Percentiles rank a stretch among this genome's conserved stretches.
phyloP scores from a whole-genome alignment of 2,113 vertebrate genomes.

The Forbesichthys papilliferus region DNA sequence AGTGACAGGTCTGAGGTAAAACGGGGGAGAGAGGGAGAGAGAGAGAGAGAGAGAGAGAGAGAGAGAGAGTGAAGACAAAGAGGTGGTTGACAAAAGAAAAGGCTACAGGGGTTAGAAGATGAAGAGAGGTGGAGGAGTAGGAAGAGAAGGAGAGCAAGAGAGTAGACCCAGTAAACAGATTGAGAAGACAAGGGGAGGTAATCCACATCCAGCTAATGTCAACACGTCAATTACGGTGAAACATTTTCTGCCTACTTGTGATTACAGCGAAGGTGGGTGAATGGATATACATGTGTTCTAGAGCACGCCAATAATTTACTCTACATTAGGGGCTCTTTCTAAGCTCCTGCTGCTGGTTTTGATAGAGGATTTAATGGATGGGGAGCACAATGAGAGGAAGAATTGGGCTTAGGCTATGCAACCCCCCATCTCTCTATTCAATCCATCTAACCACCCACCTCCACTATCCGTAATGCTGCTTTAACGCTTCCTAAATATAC shows the following conservation, averaged over 20 bases:
- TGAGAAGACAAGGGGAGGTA: background rate
- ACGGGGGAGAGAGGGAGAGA: background rate
- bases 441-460: background rate
- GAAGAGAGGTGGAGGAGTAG: background rate
- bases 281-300: background rate
- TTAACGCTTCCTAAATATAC: background rate
- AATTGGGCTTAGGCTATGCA: background rate
- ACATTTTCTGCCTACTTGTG: background rate
- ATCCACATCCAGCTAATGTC: background rate
- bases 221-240: background rate
- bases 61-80: background rate
- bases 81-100: slow-evolving; percentile 2
- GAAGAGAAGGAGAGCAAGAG: slow-evolving; percentile 1
- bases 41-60: slow-evolving; percentile 6
- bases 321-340: slow-evolving; percentile 3
- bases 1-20: slow-evolving; percentile 35
- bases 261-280: background rate
- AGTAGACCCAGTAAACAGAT: too few relatives aligned
- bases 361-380: slow-evolving; percentile 6
- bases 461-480: background rate
- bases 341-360: background rate
- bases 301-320: background rate
- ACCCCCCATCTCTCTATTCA: background rate
- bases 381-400: background rate
- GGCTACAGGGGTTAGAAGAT: background rate